Conservation (phyloP, 1,140 invertebrate species). For the Drosophila pectinifera region DNA sequence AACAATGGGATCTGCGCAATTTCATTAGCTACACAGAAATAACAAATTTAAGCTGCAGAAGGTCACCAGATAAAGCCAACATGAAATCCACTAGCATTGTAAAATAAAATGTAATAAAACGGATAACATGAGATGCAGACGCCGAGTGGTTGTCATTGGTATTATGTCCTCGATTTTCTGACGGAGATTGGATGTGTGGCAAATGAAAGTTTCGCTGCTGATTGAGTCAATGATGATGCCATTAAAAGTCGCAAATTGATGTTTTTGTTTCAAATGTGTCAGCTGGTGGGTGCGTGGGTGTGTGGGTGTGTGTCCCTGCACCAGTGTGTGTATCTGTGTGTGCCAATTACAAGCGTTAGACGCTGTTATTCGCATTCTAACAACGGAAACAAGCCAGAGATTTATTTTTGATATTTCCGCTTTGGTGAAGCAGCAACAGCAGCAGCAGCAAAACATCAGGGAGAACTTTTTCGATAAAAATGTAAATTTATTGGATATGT, state of each 20-base stretch:
- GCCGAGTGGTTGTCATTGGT: constrained; percentile 26
- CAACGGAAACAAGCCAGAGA: constrained; percentile 78
- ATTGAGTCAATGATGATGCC: constrained; percentile 82
- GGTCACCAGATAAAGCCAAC: constrained; percentile 8
- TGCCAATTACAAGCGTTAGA: constrained; percentile 75
- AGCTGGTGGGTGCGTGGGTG: constrained; percentile 12
- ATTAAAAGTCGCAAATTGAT: constrained; percentile 82
- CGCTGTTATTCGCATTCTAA: constrained; percentile 70
- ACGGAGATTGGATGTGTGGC: constrained; percentile 53
- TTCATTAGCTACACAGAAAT: constrained; percentile 26
- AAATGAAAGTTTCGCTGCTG: constrained; percentile 74
- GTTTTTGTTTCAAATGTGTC: constrained; percentile 75
- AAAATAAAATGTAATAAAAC: constrained; percentile 24
- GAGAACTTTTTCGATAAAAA: constrained; percentile 82
- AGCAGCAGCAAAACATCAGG: constrained; percentile 45
- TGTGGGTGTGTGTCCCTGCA: neutral
- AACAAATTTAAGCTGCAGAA: constrained; percentile 8
- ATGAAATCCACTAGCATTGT: constrained; percentile 13
- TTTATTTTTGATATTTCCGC: constrained; percentile 84
- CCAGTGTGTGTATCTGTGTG: constrained; percentile 33
- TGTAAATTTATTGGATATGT: constrained; percentile 82
- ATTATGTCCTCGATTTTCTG: constrained; percentile 20
- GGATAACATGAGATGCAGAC: constrained; percentile 21
- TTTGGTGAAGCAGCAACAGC: constrained; percentile 62
- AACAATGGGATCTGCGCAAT: constrained; percentile 27